These are phyloP conservation scores for Poecilia velifera DNA, from an alignment of 2,797 vertebrate species.

Conservation along the genomic window DNA sequence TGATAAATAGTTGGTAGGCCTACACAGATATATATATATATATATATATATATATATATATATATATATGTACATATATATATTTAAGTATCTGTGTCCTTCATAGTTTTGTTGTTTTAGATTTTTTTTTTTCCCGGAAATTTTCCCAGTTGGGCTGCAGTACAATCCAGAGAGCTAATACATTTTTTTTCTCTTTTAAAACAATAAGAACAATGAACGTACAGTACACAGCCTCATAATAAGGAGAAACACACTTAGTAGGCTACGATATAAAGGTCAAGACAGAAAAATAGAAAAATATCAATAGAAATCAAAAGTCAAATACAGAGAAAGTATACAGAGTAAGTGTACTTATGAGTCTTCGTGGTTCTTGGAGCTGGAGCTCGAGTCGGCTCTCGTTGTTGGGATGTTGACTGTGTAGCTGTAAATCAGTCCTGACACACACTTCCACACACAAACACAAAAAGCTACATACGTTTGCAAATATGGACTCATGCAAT, in stretches of 20 bases:
- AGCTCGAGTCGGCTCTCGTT: slow-evolving; percentile 68
- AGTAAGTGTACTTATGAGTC: slow-evolving; percentile 75
- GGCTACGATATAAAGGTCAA: slow-evolving; percentile 82
- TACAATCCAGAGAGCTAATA: slow-evolving; percentile 78
- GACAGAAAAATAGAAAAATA: slow-evolving; percentile 88
- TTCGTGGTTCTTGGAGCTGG: slow-evolving; percentile 73
- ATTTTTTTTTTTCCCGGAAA: slow-evolving; percentile 62
- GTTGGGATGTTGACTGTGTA: slow-evolving; percentile 68
- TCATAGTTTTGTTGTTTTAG: slow-evolving; percentile 69
- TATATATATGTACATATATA: slow-evolving; percentile 54
- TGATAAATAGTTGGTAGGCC: slow-evolving; percentile 80
- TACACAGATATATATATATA: slow-evolving; percentile 78
- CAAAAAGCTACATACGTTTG: slow-evolving; percentile 48
- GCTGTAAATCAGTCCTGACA: slow-evolving; percentile 67
- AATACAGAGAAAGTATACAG: slow-evolving; percentile 79
- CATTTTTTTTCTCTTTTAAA: slow-evolving; percentile 60
- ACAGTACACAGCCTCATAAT: slow-evolving; percentile 85
- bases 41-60: slow-evolving; percentile 14
- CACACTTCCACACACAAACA: slow-evolving; percentile 43
- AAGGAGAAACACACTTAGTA: slow-evolving; percentile 81
- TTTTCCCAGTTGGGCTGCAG: slow-evolving; percentile 55
- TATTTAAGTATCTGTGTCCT: slow-evolving; percentile 73
- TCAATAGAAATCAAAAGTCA: slow-evolving; percentile 84
- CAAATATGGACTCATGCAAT: slow-evolving; percentile 57
- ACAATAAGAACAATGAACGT: slow-evolving; percentile 80